A percentile compares a stretch with the other conserved stretches of the same genome.
Evolutionary conservation across 2,113 vertebrate genomes (phyloP).

Genomic region (Dascyllus trimaculatus): DNA sequence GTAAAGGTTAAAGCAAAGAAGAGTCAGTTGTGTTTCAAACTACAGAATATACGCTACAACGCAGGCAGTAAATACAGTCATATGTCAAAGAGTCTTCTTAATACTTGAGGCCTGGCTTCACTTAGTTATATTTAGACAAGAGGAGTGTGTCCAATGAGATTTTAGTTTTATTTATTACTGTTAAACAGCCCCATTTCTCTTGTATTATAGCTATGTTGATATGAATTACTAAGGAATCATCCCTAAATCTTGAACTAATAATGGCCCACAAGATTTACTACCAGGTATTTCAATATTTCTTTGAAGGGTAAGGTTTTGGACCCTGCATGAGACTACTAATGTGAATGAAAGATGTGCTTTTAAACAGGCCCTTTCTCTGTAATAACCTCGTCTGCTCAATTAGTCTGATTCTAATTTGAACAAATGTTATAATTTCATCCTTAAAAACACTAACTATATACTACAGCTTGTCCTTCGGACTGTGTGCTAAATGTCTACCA

Average conservation of each 20-base stretch:
- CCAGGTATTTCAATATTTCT: conserved; percentile 54
- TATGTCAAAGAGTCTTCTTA: conserved; percentile 9
- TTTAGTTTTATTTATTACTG: conserved; percentile 49
- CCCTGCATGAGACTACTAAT: conserved; percentile 23
- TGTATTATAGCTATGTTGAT: conserved; percentile 42
- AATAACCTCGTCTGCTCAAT: neutral
- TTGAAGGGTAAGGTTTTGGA: conserved; percentile 33
- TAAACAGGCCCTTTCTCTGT: conserved; percentile 1
- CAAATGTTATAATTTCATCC: too few species aligned
- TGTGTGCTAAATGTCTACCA: too few species aligned
- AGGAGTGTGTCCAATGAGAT: conserved; percentile 41
- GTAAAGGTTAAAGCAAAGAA: neutral
- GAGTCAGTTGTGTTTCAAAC: neutral
- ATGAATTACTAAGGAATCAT: conserved; percentile 53
- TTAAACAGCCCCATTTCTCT: conserved; percentile 56
- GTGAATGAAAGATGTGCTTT: conserved; percentile 31
- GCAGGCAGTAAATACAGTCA: neutral
- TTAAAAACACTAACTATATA: too few species aligned
- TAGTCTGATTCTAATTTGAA: too few species aligned
- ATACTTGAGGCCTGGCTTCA: conserved; percentile 31
- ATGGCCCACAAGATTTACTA: conserved; percentile 34
- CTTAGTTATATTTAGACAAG: conserved; percentile 42
- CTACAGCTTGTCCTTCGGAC: too few species aligned
- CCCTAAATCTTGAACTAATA: conserved; percentile 49
- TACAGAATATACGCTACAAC: neutral